phyloP scores from a whole-genome alignment of 2,113 vertebrate genomes.

The Okapia johnstoni region DNA sequence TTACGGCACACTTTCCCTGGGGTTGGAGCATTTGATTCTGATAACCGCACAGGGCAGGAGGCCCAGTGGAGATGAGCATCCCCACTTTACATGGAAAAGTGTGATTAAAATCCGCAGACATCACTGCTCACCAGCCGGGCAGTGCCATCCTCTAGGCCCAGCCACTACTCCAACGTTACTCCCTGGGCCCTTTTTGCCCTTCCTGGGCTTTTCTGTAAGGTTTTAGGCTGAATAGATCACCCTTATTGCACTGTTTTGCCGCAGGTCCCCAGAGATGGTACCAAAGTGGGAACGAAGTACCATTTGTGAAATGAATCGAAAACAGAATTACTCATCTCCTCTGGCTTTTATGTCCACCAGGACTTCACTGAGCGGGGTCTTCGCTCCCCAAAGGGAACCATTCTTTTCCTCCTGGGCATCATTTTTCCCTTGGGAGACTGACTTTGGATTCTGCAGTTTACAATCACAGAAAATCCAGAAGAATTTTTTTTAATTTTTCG shows the following conservation, averaged over 20 bases:
- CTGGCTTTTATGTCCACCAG: background rate
- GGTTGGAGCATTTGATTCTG: background rate
- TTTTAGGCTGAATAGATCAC: background rate
- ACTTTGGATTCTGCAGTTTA: background rate
- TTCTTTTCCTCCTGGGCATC: background rate
- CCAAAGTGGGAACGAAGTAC: background rate
- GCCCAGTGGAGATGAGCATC: background rate
- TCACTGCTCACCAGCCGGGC: background rate
- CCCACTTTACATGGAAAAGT: background rate
- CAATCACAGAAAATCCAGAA: background rate
- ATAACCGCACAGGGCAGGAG: background rate
- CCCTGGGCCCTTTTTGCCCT: no score
- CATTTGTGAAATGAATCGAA: background rate
- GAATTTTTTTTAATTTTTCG: background rate
- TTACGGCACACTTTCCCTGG: background rate
- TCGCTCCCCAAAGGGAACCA: background rate
- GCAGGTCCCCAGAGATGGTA: background rate
- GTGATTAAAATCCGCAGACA: background rate
- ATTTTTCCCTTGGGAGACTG: background rate
- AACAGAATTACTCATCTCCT: background rate
- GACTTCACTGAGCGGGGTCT: background rate
- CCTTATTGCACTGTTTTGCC: background rate
- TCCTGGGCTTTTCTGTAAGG: background rate
- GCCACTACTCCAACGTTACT: fast-evolving
- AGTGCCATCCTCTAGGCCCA: fast-evolving